Evolutionary conservation across 2,888 invertebrate genomes (phyloP).

Genomic region (Leptinotarsa haldemani): DNA sequence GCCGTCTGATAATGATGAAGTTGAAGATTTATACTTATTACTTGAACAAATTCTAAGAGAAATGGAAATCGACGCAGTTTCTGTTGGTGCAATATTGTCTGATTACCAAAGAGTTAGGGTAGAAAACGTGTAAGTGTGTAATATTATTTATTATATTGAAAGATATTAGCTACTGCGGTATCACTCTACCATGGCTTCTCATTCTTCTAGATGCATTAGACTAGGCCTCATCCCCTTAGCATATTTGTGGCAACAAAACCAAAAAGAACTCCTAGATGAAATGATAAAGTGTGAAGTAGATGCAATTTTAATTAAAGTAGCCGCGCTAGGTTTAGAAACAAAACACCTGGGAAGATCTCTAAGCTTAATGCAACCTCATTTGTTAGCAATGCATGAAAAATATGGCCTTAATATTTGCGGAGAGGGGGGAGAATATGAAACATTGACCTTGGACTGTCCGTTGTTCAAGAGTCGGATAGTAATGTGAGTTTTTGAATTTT

Average conservation of each 20-base stretch:
- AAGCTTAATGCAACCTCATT: slow-evolving; percentile 86
- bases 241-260: slow-evolving; percentile 96
- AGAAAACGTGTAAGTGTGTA: slow-evolving; percentile 90
- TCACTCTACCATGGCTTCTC: not conserved
- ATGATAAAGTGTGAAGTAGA: slow-evolving; percentile 95
- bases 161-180: not conserved
- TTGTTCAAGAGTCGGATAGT: slow-evolving; percentile 90
- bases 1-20: slow-evolving; percentile 89
- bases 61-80: slow-evolving; percentile 83
- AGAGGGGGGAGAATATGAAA: slow-evolving; percentile 99
- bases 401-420: slow-evolving; percentile 97
- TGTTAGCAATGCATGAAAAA: slow-evolving; percentile 90
- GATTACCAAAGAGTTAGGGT: slow-evolving; percentile 98
- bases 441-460: slow-evolving; percentile 97
- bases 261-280: slow-evolving; percentile 92
- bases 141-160: not conserved
- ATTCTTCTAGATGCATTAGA: slow-evolving; percentile 80
- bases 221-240: slow-evolving; percentile 90
- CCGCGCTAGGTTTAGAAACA: slow-evolving; percentile 91
- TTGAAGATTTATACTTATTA: slow-evolving; percentile 93
- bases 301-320: slow-evolving; percentile 96
- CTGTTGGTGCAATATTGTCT: slow-evolving; percentile 97
- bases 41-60: slow-evolving; percentile 80
- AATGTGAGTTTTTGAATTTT: slow-evolving; percentile 76
- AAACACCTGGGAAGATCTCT: slow-evolving; percentile 90